phyloP scores from a whole-genome alignment of 2,888 invertebrate genomes.

The Microchrysa polita region DNA sequence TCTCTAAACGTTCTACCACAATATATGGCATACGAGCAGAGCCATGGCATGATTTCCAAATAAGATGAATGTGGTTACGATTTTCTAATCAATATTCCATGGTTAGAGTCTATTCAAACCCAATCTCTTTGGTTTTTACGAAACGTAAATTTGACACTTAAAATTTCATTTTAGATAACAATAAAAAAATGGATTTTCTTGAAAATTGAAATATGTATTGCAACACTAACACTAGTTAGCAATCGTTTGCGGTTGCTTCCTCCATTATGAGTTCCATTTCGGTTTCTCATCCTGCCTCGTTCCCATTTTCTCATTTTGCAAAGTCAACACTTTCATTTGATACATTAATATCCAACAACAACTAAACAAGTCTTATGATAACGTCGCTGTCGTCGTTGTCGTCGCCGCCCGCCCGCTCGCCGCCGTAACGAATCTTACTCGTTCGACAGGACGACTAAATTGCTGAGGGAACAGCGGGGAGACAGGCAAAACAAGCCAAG shows the following conservation, averaged over 20 bases:
- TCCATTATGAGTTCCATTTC: not conserved
- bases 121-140: not conserved
- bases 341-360: constrained; percentile 29
- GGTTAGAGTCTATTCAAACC: not conserved
- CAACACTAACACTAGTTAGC: not conserved
- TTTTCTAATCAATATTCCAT: not conserved
- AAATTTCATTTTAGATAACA: not conserved
- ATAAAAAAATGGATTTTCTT: not conserved
- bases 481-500: not conserved
- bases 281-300: constrained; percentile 8
- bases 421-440: constrained; percentile 1
- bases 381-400: too few relatives aligned
- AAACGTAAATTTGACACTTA: not conserved
- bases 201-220: constrained; percentile 7
- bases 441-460: not conserved
- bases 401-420: too few relatives aligned
- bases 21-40: not conserved
- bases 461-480: not conserved
- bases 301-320: constrained; percentile 40
- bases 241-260: not conserved
- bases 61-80: not conserved
- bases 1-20: not conserved
- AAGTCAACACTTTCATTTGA: constrained; percentile 47
- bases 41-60: too few relatives aligned
- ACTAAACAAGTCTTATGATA: constrained; percentile 41